Conservation (phyloP, 2,113 vertebrate species). For the Phainopepla nitens region DNA sequence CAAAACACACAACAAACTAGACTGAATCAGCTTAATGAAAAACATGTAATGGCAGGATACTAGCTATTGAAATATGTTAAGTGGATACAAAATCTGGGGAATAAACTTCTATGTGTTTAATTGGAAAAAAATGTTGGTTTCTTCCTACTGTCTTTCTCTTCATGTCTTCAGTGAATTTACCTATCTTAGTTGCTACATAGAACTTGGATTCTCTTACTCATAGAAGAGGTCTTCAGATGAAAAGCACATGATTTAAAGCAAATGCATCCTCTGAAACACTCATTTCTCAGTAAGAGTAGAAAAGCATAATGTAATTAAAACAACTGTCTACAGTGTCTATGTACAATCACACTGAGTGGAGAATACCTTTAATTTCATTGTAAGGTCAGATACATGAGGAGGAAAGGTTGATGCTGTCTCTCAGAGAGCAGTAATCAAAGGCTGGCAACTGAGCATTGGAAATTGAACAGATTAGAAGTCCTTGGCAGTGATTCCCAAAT, state of each 20-base stretch:
- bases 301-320: neutral
- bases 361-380: constrained; percentile 4
- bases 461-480: neutral
- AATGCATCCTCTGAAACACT: neutral
- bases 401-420: neutral
- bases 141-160: neutral
- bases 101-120: neutral
- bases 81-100: neutral
- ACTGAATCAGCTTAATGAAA: neutral
- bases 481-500: constrained; percentile 18
- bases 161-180: neutral
- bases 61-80: neutral
- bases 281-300: neutral
- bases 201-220: neutral
- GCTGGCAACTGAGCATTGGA: neutral
- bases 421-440: neutral
- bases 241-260: neutral
- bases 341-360: neutral
- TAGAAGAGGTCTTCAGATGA: neutral
- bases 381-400: neutral
- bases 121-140: neutral
- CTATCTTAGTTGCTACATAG: neutral
- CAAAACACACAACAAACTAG: neutral
- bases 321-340: neutral
- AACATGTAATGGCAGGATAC: neutral